Evolutionary conservation across 2,888 invertebrate species (phyloP), one percentile per base, ranked within the genome.

Genomic region (Tiliacea citrago): DNA sequence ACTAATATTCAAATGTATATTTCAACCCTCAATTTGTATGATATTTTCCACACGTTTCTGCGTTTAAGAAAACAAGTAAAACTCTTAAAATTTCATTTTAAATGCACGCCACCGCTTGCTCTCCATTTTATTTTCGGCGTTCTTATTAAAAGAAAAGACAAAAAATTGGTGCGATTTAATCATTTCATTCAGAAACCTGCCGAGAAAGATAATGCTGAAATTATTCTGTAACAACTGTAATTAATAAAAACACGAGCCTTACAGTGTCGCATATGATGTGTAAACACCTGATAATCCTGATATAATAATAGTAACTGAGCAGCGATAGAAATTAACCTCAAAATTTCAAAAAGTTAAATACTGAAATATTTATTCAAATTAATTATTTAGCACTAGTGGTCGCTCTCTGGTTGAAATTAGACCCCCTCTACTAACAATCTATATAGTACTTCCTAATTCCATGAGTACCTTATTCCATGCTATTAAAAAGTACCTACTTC

Each of bases 181-280:
- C 92, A 94, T 94, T 94, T 92, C 90, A 92, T 93, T 94, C 93
- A 92, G 88, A 91, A 90, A 92, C 92, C 91, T 91, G 92, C 90
- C 89, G 88, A 86, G 90, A 89, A 89, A 94, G 90, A 93, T 94
- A 94, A 95, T 94, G 92, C 90, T 87, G 82, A 92, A 94, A 94
- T 95, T 94, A 94, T 94, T 92, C 93, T 88, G 92, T 89, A 92
- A 92, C 92, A 93, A 94, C 93, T 93, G 93, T 91, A 87, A 92
- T 90, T 90, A 91, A 94, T 93, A 94, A 93, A 29, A 29, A 29
- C 1, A 3, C 29, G 29, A 29, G 29, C 29, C 29, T 29, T 29
- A 29, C 29, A 29, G 1, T 29, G 29, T 29, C 3, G 29, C 29
- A 29, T 29, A 29, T 29, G 29, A 29, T 29, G 29, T 2, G 29